A percentile compares a stretch with the other conserved stretches of the same genome.
phyloP scores from a whole-genome alignment of 2,113 vertebrate species.

The Podarcis raffonei region DNA sequence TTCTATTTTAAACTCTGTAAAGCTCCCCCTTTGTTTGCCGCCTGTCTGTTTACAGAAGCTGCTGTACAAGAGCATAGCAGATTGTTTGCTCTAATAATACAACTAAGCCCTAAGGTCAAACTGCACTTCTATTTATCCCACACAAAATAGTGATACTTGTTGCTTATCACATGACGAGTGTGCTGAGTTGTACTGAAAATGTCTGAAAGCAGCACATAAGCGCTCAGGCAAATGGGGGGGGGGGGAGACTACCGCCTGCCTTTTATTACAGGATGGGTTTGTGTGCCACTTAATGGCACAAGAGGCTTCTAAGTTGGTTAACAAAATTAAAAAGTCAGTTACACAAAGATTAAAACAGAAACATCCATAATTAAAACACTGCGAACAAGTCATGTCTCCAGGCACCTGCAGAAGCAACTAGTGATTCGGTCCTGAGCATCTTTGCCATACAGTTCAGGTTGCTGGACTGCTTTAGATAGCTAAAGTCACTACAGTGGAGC shows the following conservation, averaged over 20 bases:
- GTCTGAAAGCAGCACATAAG: constrained; percentile 3
- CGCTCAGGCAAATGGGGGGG: not conserved
- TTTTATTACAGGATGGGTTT: not conserved
- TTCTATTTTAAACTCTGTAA: constrained; percentile 49
- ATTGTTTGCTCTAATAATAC: constrained; percentile 44
- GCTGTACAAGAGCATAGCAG: constrained; percentile 23
- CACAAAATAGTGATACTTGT: constrained; percentile 25
- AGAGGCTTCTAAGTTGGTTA: not conserved
- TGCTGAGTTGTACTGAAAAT: not conserved
- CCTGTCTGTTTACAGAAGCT: constrained; percentile 46
- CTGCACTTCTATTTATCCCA: constrained; percentile 28
- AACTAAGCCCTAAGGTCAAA: constrained; percentile 12
- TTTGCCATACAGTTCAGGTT: not conserved
- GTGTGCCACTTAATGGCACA: not conserved
- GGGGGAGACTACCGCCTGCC: not conserved
- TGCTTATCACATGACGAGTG: constrained; percentile 5
- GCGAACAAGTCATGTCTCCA: not conserved
- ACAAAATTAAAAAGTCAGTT: no score
- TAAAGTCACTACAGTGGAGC: not conserved
- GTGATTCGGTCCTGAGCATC: not conserved
- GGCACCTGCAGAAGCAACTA: not conserved
- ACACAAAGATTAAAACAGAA: no score
- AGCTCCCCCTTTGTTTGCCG: constrained; percentile 53
- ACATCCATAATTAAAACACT: no score
- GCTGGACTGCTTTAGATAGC: not conserved